A percentile compares a stretch with the other conserved stretches of the same genome.
phyloP scores from a whole-genome alignment of 1,140 invertebrate species.

The Drosophila mojavensis region DNA sequence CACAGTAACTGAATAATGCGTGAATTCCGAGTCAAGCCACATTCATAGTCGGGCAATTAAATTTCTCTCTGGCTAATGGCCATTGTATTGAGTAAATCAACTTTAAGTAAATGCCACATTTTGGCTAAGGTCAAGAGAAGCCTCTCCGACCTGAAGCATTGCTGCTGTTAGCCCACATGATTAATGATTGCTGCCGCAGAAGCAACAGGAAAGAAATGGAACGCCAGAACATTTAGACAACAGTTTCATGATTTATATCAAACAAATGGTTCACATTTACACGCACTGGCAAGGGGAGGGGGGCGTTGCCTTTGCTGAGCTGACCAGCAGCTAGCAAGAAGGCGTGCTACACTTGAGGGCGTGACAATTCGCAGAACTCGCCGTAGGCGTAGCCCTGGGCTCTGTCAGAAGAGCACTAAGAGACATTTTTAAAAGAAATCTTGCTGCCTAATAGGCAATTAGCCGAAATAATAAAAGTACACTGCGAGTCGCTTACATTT shows the following conservation, averaged over 20 bases:
- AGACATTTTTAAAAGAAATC: conserved; percentile 63
- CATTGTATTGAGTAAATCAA: conserved; percentile 39
- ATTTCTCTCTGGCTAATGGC: conserved; percentile 13
- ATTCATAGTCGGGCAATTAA: conserved; percentile 9
- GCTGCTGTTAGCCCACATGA: conserved; percentile 51
- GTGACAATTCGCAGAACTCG: conserved; percentile 23
- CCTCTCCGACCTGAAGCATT: conserved; percentile 25
- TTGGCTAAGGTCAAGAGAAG: conserved; percentile 37
- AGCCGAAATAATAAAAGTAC: conserved; percentile 48
- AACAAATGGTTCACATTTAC: conserved; percentile 31
- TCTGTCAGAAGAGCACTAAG: conserved; percentile 6
- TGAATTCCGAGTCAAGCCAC: background rate
- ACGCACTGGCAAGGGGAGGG: background rate
- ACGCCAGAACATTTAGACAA: conserved; percentile 33
- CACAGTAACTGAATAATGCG: background rate
- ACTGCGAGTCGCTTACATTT: conserved; percentile 55
- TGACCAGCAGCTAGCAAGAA: conserved; percentile 59
- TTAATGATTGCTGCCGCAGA: conserved; percentile 32
- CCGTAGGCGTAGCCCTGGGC: background rate
- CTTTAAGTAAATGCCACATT: conserved; percentile 31
- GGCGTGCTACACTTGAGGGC: conserved; percentile 22
- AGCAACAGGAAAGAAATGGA: conserved; percentile 50
- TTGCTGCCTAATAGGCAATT: conserved; percentile 72
- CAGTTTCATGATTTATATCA: conserved; percentile 65
- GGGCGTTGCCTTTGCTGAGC: conserved; percentile 32